Evolutionary conservation across 2,888 invertebrate species (phyloP).

Genomic region (Xanthorhoe designata): DNA sequence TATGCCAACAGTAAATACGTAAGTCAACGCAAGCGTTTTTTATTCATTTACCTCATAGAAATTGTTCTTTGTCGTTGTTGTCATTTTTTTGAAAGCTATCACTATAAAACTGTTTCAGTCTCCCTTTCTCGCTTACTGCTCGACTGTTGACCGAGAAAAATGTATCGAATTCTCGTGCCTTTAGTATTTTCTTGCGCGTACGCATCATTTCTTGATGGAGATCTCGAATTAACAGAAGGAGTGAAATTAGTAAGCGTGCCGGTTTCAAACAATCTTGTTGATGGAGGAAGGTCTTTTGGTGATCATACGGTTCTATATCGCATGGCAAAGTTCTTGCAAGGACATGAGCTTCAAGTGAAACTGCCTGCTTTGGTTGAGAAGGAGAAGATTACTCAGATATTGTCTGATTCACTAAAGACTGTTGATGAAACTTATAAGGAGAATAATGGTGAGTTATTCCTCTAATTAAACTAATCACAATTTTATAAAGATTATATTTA

Average conservation of each 20-base stretch:
- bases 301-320: conserved; percentile 84
- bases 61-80: conserved; percentile 62
- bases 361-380: conserved; percentile 89
- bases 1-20: conserved; percentile 41
- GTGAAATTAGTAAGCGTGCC: conserved; percentile 86
- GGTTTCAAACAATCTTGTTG: conserved; percentile 78
- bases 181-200: conserved; percentile 54
- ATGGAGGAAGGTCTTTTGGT: conserved; percentile 77
- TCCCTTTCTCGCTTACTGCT: conserved; percentile 77
- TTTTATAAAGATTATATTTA: too few species aligned
- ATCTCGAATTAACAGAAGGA: conserved; percentile 87
- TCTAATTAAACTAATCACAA: too few species aligned
- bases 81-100: conserved; percentile 81
- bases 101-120: conserved; percentile 71
- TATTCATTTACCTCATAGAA: conserved; percentile 57
- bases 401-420: conserved; percentile 82
- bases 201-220: conserved; percentile 75
- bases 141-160: conserved; percentile 63
- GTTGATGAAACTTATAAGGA: conserved; percentile 77
- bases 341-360: conserved; percentile 90
- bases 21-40: conserved; percentile 53
- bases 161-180: conserved; percentile 65
- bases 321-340: conserved; percentile 88
- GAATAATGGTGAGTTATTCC: conserved; percentile 72
- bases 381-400: conserved; percentile 86